Evolutionary conservation across 1,140 invertebrate genomes (phyloP), one percentile per base, ranked within the genome.

Genomic region (Maconellicoccus hirsutus): DNA sequence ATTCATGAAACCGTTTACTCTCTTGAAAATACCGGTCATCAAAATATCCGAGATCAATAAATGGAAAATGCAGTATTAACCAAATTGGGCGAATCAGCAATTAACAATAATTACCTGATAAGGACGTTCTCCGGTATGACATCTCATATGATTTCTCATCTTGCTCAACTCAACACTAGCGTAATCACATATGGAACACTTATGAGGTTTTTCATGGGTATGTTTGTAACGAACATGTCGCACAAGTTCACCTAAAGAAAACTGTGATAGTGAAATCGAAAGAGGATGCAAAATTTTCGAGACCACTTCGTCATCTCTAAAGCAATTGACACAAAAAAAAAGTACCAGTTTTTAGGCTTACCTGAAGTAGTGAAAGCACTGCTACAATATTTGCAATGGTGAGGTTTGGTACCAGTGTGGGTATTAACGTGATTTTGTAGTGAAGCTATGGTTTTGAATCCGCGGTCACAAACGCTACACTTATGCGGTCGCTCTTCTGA

Each of bases 391-490:
- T 94, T 95, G 82, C 96, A 98, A 52, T 89, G 85, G 80, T 98
- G 94, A 0, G 96, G 96, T 77, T 96, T 93, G 7, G 91, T 91
- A 42, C 95, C 95, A 26, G 94, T 96, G 79, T 98, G 96, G 72
- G 94, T 98, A 79, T 98, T 98, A 1, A 96, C 87, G 79, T 98
- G 95, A 79, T 98, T 98, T 75, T 96, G 90, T 25, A 98, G 80
- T 0, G 94, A 95, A 0, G 93, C 92, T 21, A 92, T 78, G 0
- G 95, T 96, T 81, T 98, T 98, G 77, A 98, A 98, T 6, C 93
- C 94, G 66, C 94, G 84, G 75, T 96, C 93, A 80, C 95, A 98
- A 22, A 97, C 91, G 63, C 87, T 88, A 79, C 94, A 98, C 78
- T 96, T 96, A 78, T 96, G 93, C 0, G 95, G 94, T 23, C 94